Evolutionary conservation across 2,888 invertebrate genomes (phyloP).

Genomic region (Sturmia bella): DNA sequence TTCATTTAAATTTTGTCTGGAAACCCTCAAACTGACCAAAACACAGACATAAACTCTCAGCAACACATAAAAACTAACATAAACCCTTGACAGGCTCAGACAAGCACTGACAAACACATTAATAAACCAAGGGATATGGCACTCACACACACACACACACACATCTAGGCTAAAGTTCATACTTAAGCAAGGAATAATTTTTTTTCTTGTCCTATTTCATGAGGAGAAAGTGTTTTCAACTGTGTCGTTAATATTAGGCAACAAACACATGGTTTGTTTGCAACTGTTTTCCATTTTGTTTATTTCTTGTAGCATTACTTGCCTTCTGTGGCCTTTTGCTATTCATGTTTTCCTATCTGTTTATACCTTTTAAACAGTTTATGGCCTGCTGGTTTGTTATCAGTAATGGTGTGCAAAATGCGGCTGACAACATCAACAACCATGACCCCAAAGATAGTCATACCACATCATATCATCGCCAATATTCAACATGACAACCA

Average conservation of each 20-base stretch:
- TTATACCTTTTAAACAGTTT: slow-evolving; percentile 53
- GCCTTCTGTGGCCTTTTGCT: not conserved
- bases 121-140: slow-evolving; percentile 1
- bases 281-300: slow-evolving; percentile 37
- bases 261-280: slow-evolving; percentile 34
- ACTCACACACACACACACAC: slow-evolving; percentile 12
- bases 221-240: slow-evolving; percentile 64
- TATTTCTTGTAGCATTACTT: slow-evolving; percentile 11
- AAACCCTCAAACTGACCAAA: slow-evolving; percentile 60
- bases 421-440: slow-evolving; percentile 69
- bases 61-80: slow-evolving; percentile 46
- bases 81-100: slow-evolving; percentile 27
- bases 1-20: slow-evolving; percentile 35
- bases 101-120: not conserved
- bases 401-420: slow-evolving; percentile 69
- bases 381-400: slow-evolving; percentile 63
- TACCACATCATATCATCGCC: slow-evolving; percentile 56
- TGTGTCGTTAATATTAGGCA: slow-evolving; percentile 66
- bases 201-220: slow-evolving; percentile 3
- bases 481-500: slow-evolving; percentile 43
- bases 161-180: not conserved
- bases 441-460: slow-evolving; percentile 65
- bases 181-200: not conserved
- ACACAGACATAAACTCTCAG: slow-evolving; percentile 61
- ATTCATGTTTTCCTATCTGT: slow-evolving; percentile 25